These are phyloP conservation scores for Ceratotherium simum DNA, from an alignment of 2,113 vertebrate species.

Conservation along the genomic window DNA sequence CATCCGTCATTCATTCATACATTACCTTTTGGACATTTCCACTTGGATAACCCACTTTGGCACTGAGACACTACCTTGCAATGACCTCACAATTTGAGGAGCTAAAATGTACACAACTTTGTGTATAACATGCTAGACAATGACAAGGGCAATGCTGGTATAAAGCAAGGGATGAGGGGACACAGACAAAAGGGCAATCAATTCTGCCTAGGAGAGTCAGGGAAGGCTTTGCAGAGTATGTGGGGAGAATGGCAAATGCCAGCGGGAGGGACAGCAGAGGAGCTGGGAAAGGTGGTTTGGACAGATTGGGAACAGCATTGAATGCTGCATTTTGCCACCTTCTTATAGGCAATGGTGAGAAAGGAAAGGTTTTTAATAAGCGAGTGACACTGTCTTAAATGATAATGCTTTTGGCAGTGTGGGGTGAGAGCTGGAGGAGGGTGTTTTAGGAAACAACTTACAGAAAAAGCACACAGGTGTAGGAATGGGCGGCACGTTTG, in stretches of 20 bases:
- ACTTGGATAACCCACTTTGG: neutral
- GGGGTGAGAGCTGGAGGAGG: neutral
- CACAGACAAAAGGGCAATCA: neutral
- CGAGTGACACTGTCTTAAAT: neutral
- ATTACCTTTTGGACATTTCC: neutral
- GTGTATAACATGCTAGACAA: neutral
- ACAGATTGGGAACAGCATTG: neutral
- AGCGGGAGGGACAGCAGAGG: neutral
- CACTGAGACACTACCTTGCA: neutral
- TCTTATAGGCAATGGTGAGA: neutral
- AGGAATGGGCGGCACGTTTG: neutral
- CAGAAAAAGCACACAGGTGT: neutral
- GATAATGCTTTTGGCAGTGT: neutral
- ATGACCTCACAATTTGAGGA: neutral
- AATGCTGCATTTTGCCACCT: neutral
- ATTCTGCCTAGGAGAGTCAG: neutral
- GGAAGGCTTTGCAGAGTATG: neutral
- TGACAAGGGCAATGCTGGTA: neutral
- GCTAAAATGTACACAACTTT: neutral
- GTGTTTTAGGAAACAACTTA: neutral
- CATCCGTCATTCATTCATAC: neutral
- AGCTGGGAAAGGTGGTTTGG: too few relatives aligned
- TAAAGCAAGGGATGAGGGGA: neutral
- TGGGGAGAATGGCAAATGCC: neutral
- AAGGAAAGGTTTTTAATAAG: neutral